Evolutionary conservation across 2,797 vertebrate genomes (phyloP).

Genomic region (Tapirus indicus): DNA sequence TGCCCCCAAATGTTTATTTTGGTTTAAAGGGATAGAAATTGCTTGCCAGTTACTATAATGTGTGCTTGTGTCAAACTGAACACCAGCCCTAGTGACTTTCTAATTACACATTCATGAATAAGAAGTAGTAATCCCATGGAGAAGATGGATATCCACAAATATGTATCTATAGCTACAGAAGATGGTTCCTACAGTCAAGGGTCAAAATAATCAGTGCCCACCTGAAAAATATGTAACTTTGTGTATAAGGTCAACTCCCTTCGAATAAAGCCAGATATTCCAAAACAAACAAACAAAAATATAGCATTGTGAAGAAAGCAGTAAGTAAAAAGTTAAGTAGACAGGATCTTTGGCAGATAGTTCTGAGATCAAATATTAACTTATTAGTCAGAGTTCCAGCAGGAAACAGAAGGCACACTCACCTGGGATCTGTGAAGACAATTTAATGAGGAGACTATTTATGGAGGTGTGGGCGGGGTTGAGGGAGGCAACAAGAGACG

Average conservation of each 20-base stretch:
- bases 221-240: constrained; percentile 38
- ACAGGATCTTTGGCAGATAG: constrained; percentile 16
- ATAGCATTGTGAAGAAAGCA: constrained; percentile 52
- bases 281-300: constrained; percentile 61
- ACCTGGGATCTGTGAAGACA: neutral
- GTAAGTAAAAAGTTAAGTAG: neutral
- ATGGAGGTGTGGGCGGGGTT: neutral
- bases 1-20: constrained; percentile 65
- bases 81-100: constrained; percentile 24
- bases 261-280: constrained; percentile 39
- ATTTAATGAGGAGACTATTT: constrained; percentile 20
- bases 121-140: constrained; percentile 52
- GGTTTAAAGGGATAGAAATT: constrained; percentile 76
- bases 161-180: constrained; percentile 30
- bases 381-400: constrained; percentile 27
- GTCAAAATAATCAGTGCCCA: neutral
- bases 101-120: constrained; percentile 65
- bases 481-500: neutral
- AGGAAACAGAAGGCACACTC: constrained; percentile 25
- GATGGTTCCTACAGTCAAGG: neutral
- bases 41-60: constrained; percentile 76
- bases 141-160: neutral
- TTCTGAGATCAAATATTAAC: constrained; percentile 53
- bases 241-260: constrained; percentile 1
- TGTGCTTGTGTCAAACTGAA: constrained; percentile 73